Conservation (phyloP, 1,140 invertebrate genomes). For the Aporrectodea caliginosa region DNA sequence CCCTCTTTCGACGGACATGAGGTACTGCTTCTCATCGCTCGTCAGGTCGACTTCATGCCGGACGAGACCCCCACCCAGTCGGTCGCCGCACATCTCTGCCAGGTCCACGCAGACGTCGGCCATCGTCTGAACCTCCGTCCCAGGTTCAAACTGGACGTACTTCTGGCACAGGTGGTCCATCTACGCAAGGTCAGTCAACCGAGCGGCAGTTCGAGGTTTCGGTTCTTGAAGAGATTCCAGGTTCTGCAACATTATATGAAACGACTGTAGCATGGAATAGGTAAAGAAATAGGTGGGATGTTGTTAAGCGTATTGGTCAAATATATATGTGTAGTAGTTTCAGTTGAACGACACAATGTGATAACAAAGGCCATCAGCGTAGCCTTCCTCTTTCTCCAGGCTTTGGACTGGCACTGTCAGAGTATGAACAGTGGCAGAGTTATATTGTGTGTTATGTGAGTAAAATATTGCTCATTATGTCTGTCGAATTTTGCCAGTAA, state of each 20-base stretch:
- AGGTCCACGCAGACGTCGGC: conserved; percentile 40
- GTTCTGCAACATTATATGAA: background rate
- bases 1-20: conserved; percentile 53
- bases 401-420: too few species aligned
- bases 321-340: too few species aligned
- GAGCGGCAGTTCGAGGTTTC: background rate
- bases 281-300: too few species aligned
- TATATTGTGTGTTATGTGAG: too few species aligned
- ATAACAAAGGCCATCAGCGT: too few species aligned
- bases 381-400: too few species aligned
- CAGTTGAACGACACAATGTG: too few species aligned
- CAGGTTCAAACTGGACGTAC: conserved; percentile 41
- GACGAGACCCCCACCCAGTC: conserved; percentile 49
- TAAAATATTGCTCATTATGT: too few species aligned
- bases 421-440: too few species aligned
- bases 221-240: background rate
- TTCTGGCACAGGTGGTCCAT: conserved; percentile 54
- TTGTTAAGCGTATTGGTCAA: too few species aligned
- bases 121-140: conserved; percentile 43
- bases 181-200: background rate
- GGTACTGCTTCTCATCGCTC: conserved; percentile 54
- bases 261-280: background rate
- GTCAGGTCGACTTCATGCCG: conserved; percentile 52
- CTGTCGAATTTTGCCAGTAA: too few species aligned
- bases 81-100: conserved; percentile 37